Conservation (phyloP, 92 coral and sea anemone genomes). For the Palythoa grandiflora region DNA sequence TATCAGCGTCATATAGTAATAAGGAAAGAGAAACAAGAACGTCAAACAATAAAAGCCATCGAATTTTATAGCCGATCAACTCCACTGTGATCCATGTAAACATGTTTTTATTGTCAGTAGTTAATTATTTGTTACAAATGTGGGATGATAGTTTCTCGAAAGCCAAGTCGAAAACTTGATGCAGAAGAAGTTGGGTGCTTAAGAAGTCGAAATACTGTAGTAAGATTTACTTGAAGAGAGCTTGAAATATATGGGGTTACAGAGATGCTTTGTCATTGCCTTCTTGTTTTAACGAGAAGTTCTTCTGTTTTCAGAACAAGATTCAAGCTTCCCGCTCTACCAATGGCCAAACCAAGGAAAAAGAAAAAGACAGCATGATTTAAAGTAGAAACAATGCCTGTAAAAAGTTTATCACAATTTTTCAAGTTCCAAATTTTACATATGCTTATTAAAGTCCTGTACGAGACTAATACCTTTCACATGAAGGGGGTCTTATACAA, state of each 20-base stretch:
- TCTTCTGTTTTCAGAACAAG: slow-evolving; percentile 75
- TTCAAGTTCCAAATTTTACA: background rate
- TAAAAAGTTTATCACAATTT: background rate
- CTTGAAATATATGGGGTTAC: background rate
- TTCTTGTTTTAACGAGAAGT: background rate
- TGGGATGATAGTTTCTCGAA: background rate
- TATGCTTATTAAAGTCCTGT: background rate
- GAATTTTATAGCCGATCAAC: background rate
- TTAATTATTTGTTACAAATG: too few relatives aligned
- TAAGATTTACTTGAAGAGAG: background rate
- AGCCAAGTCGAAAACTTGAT: background rate
- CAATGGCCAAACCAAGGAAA: slow-evolving; percentile 87
- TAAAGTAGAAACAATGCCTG: background rate
- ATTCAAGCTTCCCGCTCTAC: slow-evolving; percentile 93
- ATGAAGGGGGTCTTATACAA: too few relatives aligned
- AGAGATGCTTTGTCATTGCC: background rate
- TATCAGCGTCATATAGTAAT: too few relatives aligned
- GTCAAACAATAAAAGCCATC: too few relatives aligned
- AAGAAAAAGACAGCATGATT: slow-evolving; percentile 70
- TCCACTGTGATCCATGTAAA: background rate
- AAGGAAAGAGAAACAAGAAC: too few relatives aligned
- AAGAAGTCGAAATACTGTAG: background rate
- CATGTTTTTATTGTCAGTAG: background rate
- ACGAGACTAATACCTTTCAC: too few relatives aligned
- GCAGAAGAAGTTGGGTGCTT: background rate